phyloP scores from a whole-genome alignment of 1,140 invertebrate species.

The Coenobita brevimanus region DNA sequence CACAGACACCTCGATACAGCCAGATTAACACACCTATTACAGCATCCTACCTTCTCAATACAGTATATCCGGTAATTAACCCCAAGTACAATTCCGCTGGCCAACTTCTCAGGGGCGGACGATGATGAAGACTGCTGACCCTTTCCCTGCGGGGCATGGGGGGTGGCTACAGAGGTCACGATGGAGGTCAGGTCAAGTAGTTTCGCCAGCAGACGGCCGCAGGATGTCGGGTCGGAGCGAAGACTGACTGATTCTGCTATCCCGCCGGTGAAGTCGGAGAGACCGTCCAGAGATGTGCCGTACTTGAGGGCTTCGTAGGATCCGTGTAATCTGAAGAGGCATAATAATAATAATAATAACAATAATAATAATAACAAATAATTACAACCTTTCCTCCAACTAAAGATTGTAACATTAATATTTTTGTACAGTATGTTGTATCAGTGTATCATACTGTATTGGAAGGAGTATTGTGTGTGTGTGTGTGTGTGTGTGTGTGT shows the following conservation, averaged over 20 bases:
- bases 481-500: too few relatives aligned
- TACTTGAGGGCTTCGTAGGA: conserved; percentile 98
- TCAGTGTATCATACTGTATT: too few relatives aligned
- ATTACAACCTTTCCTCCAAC: too few relatives aligned
- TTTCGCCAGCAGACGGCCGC: conserved; percentile 81
- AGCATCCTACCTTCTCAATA: conserved; percentile 84
- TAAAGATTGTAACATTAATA: too few relatives aligned
- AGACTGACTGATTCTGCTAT: conserved; percentile 85
- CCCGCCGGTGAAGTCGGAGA: conserved; percentile 91
- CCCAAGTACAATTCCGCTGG: conserved; percentile 86
- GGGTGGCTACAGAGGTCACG: conserved; percentile 83
- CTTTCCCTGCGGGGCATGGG: background rate
- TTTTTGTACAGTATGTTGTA: too few relatives aligned
- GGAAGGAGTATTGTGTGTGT: too few relatives aligned
- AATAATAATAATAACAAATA: too few relatives aligned
- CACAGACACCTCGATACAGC: too few relatives aligned
- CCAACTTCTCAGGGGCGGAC: conserved; percentile 78
- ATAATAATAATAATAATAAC: background rate
- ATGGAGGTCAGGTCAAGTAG: conserved; percentile 89
- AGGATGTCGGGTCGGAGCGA: conserved; percentile 80
- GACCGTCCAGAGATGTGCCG: conserved; percentile 87
- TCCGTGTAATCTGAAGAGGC: conserved; percentile 86
- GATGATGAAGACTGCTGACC: background rate
- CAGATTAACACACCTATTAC: too few relatives aligned
- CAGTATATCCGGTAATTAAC: conserved; percentile 87